A percentile compares a stretch with the other conserved stretches of the same genome.
phyloP scores from a whole-genome alignment of 30 jellyfish, hydroid and myxozoan species.

The Chrysaora quinquecirrha region DNA sequence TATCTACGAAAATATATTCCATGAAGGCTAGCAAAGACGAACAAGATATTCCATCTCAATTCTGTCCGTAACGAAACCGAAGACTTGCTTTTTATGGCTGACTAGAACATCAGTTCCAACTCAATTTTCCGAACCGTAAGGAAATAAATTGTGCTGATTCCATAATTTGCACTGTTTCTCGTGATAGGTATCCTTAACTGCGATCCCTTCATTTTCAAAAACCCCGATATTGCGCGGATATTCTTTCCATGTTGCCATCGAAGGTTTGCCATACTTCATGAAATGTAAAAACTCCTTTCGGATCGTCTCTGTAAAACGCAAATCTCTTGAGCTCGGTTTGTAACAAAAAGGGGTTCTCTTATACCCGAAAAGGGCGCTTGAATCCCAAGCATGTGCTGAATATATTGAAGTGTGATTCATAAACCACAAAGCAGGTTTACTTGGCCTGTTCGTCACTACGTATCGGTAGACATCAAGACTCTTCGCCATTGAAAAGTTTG shows the following conservation, averaged over 20 bases:
- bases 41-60: too few relatives aligned
- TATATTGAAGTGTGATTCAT: not conserved
- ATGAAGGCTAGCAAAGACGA: too few relatives aligned
- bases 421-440: not conserved
- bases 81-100: too few relatives aligned
- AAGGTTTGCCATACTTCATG: slow-evolving; percentile 36
- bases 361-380: slow-evolving; percentile 64
- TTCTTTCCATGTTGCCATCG: slow-evolving; percentile 4
- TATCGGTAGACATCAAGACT: slow-evolving; percentile 47
- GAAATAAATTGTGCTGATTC: slow-evolving; percentile 13
- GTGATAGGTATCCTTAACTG: not conserved
- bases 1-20: too few relatives aligned
- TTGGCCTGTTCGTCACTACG: slow-evolving; percentile 52
- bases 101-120: too few relatives aligned
- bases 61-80: too few relatives aligned
- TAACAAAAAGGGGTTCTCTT: not conserved
- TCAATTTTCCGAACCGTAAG: slow-evolving; percentile 5
- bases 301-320: slow-evolving; percentile 9
- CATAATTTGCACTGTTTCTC: slow-evolving; percentile 25
- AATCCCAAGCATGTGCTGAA: slow-evolving; percentile 55
- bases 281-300: slow-evolving; percentile 22
- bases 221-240: slow-evolving; percentile 28
- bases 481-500: slow-evolving; percentile 11
- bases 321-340: slow-evolving; percentile 17
- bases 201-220: slow-evolving; percentile 13